Conservation (phyloP, 2,113 vertebrate species). For the Malurus cyaneus region DNA sequence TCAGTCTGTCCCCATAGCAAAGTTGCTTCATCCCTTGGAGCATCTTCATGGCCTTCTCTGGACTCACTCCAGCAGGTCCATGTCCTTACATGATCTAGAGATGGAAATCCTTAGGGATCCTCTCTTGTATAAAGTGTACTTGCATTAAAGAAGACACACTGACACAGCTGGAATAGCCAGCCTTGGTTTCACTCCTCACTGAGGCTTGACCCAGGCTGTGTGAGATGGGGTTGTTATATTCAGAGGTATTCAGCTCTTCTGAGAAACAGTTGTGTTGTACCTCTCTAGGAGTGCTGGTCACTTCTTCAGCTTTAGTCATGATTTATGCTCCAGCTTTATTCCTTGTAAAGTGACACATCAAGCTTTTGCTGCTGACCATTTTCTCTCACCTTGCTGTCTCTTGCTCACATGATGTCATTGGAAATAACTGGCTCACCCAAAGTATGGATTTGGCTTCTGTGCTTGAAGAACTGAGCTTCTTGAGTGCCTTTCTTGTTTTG, state of each 20-base stretch:
- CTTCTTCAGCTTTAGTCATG: not conserved
- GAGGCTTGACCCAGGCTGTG: not conserved
- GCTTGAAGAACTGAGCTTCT: not conserved
- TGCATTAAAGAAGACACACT: not conserved
- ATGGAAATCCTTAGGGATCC: not conserved
- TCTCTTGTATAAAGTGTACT: not conserved
- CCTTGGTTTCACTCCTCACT: not conserved
- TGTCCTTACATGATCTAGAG: not conserved
- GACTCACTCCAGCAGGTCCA: not conserved
- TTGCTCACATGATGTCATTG: not conserved
- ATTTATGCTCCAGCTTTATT: not conserved
- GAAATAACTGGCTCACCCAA: not conserved
- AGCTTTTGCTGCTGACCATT: not conserved
- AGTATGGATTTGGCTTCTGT: not conserved
- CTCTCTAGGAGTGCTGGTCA: fast-evolving
- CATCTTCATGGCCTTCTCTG: not conserved
- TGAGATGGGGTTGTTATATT: not conserved
- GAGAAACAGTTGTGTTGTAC: not conserved
- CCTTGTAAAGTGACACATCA: not conserved
- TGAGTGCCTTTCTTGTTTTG: not conserved
- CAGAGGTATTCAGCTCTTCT: not conserved
- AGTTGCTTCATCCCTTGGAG: not conserved
- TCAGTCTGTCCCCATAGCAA: not conserved
- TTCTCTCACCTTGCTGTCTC: not conserved
- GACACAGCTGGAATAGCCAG: not conserved